Evolutionary conservation across 2,797 vertebrate species (phyloP).

Genomic region (Tenualosa thibaudeaui): DNA sequence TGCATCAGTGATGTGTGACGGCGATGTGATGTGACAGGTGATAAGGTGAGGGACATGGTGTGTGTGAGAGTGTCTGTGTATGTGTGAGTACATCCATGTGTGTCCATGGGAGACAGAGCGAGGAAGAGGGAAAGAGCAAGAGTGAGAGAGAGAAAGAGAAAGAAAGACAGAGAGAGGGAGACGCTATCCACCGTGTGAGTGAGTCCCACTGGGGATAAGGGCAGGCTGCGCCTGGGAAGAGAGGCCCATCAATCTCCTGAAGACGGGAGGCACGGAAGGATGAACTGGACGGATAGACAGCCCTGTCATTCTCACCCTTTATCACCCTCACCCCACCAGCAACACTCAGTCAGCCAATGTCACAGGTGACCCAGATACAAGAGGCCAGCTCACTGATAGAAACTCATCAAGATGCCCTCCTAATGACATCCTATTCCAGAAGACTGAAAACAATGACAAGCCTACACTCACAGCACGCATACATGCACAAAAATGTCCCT

Average conservation of each 20-base stretch:
- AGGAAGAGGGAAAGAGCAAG: no score
- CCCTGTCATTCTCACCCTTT: background rate
- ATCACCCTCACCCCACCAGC: constrained; percentile 15
- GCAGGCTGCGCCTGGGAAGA: background rate
- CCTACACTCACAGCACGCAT: background rate
- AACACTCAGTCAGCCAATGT: constrained; percentile 31
- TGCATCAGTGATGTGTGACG: background rate
- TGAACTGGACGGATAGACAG: background rate
- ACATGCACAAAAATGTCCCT: no score
- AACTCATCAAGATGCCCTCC: background rate
- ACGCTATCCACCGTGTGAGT: background rate
- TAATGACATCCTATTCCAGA: background rate
- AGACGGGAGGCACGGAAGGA: constrained; percentile 3
- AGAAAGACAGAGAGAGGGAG: constrained; percentile 35
- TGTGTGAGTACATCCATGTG: background rate
- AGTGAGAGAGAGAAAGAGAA: constrained; percentile 31
- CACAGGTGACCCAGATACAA: constrained; percentile 47
- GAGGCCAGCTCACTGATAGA: constrained; percentile 48
- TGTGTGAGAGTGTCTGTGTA: background rate
- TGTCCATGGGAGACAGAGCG: background rate
- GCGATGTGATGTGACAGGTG: background rate
- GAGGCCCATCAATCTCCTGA: constrained; percentile 3
- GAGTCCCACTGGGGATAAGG: background rate
- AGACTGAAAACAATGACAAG: background rate
- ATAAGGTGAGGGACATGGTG: constrained; percentile 16